A percentile compares a stretch with the other conserved stretches of the same genome.
Evolutionary conservation across 2,797 vertebrate genomes (phyloP).

Genomic region (Pantherophis alleghaniensis): DNA sequence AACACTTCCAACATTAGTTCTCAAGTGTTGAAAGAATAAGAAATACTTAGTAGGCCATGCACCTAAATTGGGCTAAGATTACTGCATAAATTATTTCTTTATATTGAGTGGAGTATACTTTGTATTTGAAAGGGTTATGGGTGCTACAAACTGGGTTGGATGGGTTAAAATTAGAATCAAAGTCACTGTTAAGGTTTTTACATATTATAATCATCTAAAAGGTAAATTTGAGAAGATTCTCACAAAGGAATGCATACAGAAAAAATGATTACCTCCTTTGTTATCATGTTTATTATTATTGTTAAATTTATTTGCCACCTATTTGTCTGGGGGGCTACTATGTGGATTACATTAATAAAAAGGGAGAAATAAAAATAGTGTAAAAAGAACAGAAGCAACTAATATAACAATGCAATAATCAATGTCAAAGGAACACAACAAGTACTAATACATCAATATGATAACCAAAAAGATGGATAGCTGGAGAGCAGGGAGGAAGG

Average conservation of each 20-base stretch:
- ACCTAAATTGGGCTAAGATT: background rate
- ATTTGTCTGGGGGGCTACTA: background rate
- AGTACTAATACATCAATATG: no score
- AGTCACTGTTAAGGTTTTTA: background rate
- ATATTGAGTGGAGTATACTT: background rate
- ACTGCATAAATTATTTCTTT: background rate
- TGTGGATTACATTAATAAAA: background rate
- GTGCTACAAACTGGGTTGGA: background rate
- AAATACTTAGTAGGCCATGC: background rate
- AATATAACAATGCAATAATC: no score
- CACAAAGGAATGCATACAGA: background rate
- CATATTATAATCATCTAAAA: background rate
- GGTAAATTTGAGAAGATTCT: background rate
- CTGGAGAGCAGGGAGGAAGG: background rate
- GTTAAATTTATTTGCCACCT: background rate
- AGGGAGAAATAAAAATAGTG: no score
- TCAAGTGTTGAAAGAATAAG: background rate
- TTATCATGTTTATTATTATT: background rate
- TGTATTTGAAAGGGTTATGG: background rate
- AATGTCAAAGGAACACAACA: no score
- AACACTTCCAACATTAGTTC: background rate
- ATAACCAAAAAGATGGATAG: background rate
- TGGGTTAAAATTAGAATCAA: background rate
- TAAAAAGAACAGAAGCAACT: no score
- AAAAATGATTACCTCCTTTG: no score